Base-by-base conservation (phyloP, 2,113 vertebrate genomes). In the Petrocephalus microphthalmus region DNA sequence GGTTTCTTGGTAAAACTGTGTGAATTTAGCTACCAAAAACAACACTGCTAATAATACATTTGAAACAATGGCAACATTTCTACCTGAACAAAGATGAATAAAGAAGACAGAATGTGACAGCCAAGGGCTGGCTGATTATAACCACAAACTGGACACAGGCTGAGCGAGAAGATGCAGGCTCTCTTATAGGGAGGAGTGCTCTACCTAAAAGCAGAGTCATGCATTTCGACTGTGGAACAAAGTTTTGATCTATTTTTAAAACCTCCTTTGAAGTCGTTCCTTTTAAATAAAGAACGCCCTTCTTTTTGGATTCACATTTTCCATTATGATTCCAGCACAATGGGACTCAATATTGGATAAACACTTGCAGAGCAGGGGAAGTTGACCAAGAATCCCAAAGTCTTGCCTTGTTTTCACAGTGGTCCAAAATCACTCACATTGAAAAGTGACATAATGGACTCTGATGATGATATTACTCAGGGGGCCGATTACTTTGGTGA, bases 171-270 rank as follows among this genome's bases (percentile, higher is more conserved):
- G 74, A 88, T 86, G 88, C 45, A 33, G 8, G 22, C 19, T 22
- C 25, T 20, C 7, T 45, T 33, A 37, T 20, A 42, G 22, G 54
- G 20, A 86, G 33, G 45, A 86, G 57, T 57, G 37, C 56, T 45
- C 54, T 17, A 64, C 33, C 89, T 85, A 88, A 90, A 89, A 89
- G 84, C 83, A 29, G 86, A 52, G 88, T 71, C 90, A 85, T 89
- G 89, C 84, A 91, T 87, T 82, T 88, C 45, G 91, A 88, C 88
- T 90, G 90, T 37, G 37, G 67, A 87, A 29, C 90, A 88, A 90
- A 49, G 71, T 90, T 85, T 89, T 91, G 90, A 94, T 93, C 89
- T 87, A 93, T 93, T 90, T 93, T 94, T 94, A 90, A 93, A 90
- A 90, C 17, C 84, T 37, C 85, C 90, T 94, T 93, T 94, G 91